Evolutionary conservation across 2,797 vertebrate genomes (phyloP).

Genomic region (Clarias platycephalus): DNA sequence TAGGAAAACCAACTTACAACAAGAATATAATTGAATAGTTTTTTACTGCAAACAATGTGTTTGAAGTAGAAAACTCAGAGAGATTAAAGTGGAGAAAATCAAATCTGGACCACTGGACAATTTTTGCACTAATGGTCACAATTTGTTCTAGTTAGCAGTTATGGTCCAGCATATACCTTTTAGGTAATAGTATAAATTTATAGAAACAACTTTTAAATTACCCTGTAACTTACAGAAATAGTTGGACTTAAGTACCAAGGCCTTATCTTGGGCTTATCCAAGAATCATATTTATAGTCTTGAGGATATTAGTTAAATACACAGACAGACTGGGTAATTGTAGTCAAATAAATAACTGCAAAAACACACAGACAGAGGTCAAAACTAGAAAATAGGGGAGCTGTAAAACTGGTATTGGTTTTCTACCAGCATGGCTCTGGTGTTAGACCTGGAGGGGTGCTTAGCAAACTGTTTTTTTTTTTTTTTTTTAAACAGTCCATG

Average conservation of each 20-base stretch:
- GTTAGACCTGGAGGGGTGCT: background rate
- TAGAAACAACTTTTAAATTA: background rate
- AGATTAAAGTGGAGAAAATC: background rate
- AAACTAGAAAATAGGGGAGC: background rate
- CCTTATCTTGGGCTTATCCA: background rate
- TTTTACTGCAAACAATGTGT: background rate
- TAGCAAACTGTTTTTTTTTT: background rate
- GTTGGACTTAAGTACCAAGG: background rate
- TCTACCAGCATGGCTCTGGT: background rate
- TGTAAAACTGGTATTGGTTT: background rate
- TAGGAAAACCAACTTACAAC: too few species aligned
- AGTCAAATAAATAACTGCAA: background rate
- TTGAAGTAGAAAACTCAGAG: background rate
- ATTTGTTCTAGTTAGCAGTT: background rate
- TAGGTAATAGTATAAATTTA: background rate
- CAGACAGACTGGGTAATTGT: background rate
- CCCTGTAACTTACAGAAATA: background rate
- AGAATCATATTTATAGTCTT: background rate
- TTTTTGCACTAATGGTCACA: background rate
- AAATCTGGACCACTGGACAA: background rate
- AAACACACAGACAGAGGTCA: background rate
- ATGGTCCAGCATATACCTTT: background rate
- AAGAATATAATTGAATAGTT: background rate
- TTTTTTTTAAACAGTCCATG: background rate
- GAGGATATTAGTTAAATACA: conserved; percentile 7